These are phyloP conservation scores for Phrynocephalus guinanensis DNA, from an alignment of 2,797 vertebrate species.

Conservation along the genomic window DNA sequence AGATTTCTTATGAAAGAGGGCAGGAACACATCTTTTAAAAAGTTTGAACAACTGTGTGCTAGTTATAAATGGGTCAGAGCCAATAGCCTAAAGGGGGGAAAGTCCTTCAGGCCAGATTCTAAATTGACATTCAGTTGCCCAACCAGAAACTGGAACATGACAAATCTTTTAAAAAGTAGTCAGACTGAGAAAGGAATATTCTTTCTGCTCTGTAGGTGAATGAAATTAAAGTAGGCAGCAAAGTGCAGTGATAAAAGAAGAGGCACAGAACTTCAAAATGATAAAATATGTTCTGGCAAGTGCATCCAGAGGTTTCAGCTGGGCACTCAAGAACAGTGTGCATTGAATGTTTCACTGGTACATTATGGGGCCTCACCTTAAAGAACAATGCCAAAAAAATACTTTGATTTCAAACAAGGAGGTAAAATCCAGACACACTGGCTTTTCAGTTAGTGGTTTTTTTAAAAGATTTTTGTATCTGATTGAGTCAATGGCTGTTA, in stretches of 20 bases:
- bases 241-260: not conserved
- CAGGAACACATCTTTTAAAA: accelerated
- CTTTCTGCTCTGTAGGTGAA: slow-evolving; percentile 45
- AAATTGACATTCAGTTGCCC: not conserved
- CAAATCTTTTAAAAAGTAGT: slow-evolving; percentile 27
- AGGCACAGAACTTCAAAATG: accelerated
- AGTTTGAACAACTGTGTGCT: not conserved
- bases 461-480: not conserved
- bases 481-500: too few relatives aligned
- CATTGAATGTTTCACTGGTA: not conserved
- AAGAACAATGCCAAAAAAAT: not conserved
- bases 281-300: slow-evolving; percentile 53
- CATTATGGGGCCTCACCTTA: not conserved
- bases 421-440: slow-evolving; percentile 14
- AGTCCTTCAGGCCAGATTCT: slow-evolving; percentile 23
- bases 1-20: accelerated
- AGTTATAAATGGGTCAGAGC: not conserved
- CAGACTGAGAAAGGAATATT: slow-evolving; percentile 43
- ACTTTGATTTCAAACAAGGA: slow-evolving; percentile 12
- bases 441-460: slow-evolving; percentile 5
- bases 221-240: slow-evolving; percentile 49
- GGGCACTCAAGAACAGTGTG: not conserved
- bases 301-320: slow-evolving; percentile 29
- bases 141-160: not conserved
- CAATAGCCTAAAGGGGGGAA: not conserved